These are phyloP conservation scores for Seladonia tumulorum DNA, from an alignment of 2,888 invertebrate species.

Conservation along the genomic window DNA sequence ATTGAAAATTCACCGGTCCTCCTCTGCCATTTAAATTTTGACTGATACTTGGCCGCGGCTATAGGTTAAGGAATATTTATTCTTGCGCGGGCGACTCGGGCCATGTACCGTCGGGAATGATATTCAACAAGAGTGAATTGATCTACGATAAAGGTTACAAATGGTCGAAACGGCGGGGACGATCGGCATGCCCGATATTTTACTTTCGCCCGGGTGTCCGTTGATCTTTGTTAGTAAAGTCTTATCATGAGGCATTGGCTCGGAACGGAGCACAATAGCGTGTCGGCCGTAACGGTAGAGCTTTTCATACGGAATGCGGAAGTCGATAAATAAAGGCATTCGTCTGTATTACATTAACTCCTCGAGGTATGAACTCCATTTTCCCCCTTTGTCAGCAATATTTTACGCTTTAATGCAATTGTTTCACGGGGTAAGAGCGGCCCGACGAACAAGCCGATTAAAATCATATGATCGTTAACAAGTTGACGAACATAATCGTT, in stretches of 20 bases:
- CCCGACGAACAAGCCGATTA: neutral
- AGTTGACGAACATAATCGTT: neutral
- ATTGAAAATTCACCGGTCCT: too few species aligned
- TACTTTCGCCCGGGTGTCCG: conserved; percentile 35
- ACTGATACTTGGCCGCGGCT: neutral
- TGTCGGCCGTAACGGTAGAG: neutral
- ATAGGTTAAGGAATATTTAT: conserved; percentile 44
- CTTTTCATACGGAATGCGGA: conserved; percentile 16
- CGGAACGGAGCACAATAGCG: conserved; percentile 8
- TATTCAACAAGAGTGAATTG: conserved; percentile 43
- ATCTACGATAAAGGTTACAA: conserved; percentile 48
- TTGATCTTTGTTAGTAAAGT: conserved; percentile 45
- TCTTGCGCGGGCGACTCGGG: conserved; percentile 10
- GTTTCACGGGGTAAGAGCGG: neutral
- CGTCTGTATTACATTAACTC: conserved; percentile 45
- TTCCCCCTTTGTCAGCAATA: conserved; percentile 25
- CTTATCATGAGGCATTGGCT: conserved; percentile 44
- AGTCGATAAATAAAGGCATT: conserved; percentile 38
- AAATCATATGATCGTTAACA: neutral
- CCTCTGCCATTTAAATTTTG: conserved; percentile 37
- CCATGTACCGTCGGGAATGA: conserved; percentile 33
- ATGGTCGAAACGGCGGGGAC: conserved; percentile 29
- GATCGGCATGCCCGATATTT: conserved; percentile 40
- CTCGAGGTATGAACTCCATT: conserved; percentile 18
- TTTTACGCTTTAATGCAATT: conserved; percentile 28